Conservation (phyloP, 2,797 vertebrate genomes). For the Oreochromis grahami region DNA sequence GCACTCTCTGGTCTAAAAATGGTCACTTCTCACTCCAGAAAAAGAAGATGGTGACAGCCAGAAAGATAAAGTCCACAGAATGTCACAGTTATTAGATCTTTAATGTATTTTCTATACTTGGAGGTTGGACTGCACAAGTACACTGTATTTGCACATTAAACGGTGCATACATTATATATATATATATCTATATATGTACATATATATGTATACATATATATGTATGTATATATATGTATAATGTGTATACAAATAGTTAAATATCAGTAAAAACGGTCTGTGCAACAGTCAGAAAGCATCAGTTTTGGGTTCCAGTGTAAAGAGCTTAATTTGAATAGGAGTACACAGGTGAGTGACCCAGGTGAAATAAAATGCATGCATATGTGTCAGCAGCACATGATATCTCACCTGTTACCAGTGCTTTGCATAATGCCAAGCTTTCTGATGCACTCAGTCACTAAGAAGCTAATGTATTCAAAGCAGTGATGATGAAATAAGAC, state of each 20-base stretch:
- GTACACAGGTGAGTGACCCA: background rate
- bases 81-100: background rate
- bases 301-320: background rate
- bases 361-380: background rate
- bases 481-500: background rate
- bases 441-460: background rate
- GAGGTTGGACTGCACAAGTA: background rate
- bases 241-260: background rate
- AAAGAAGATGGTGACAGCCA: background rate
- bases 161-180: background rate
- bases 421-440: background rate
- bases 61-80: background rate
- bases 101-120: background rate
- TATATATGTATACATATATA: no score
- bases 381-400: background rate
- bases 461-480: background rate
- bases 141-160: background rate
- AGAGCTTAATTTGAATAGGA: background rate
- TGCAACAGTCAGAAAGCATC: background rate
- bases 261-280: background rate
- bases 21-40: background rate
- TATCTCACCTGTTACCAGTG: background rate
- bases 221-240: no score
- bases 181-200: no score
- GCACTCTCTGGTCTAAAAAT: background rate